A percentile compares a stretch with the other conserved stretches of the same genome.
These are phyloP conservation scores for Drosophila rhopaloa DNA, from an alignment of 1,140 invertebrate genomes.

Conservation along the genomic window DNA sequence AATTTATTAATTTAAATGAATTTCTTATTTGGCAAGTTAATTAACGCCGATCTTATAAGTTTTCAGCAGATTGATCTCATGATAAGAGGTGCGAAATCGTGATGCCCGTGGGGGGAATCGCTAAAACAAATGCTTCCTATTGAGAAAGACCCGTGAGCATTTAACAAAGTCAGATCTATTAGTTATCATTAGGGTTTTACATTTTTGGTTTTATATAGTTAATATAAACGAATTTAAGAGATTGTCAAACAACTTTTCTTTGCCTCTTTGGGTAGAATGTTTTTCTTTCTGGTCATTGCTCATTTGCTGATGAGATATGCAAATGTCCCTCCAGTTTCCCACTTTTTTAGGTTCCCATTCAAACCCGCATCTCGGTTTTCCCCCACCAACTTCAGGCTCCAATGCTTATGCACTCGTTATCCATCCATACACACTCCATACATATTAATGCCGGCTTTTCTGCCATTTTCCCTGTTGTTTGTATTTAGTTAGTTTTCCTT, in stretches of 20 bases:
- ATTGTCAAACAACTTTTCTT: background rate
- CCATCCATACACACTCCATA: conserved; percentile 5
- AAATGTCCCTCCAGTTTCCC: conserved; percentile 13
- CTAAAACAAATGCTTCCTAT: conserved; percentile 26
- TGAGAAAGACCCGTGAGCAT: background rate
- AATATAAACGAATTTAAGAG: background rate
- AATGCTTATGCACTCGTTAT: conserved; percentile 32
- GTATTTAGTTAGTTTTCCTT: conserved; percentile 31
- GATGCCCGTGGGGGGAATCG: conserved; percentile 25
- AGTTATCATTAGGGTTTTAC: background rate
- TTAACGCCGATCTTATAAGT: conserved; percentile 19
- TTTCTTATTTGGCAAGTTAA: conserved; percentile 28
- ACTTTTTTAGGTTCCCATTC: conserved; percentile 6
- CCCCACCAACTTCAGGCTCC: conserved; percentile 32
- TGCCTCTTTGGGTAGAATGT: background rate
- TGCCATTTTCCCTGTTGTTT: conserved; percentile 27
- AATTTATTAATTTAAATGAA: conserved; percentile 8
- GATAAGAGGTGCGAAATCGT: conserved; percentile 50
- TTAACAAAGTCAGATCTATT: background rate
- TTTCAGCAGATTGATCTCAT: conserved; percentile 24
- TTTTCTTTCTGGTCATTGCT: conserved; percentile 17
- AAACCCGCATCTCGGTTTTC: background rate
- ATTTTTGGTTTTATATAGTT: background rate
- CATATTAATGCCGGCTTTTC: conserved; percentile 29
- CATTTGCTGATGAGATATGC: conserved; percentile 45